A percentile compares a stretch with the other conserved stretches of the same genome.
Conservation (phyloP, 2,113 vertebrate species). For the Balaenoptera acutorostrata region DNA sequence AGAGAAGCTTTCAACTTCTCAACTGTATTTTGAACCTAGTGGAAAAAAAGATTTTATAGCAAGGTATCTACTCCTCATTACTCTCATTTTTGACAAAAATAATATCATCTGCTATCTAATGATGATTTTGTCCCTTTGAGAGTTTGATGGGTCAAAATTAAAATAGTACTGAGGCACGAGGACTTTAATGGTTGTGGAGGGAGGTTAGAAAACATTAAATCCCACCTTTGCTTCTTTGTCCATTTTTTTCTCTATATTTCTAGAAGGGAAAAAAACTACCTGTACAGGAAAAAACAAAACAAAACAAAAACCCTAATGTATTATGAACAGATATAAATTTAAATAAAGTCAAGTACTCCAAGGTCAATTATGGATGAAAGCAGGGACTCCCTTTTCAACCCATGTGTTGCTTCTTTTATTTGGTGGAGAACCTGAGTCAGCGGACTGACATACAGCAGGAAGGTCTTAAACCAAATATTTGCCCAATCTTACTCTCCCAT, state of each 20-base stretch:
- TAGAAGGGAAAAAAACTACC: neutral
- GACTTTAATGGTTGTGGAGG: neutral
- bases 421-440: neutral
- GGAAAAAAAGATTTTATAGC: neutral
- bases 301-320: neutral
- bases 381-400: neutral
- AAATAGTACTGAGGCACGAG: neutral
- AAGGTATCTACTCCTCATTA: neutral
- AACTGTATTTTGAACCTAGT: neutral
- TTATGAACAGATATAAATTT: neutral
- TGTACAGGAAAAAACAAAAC: neutral
- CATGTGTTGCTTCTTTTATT: neutral
- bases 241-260: neutral
- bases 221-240: neutral
- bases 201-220: neutral
- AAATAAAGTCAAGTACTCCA: neutral
- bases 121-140: neutral
- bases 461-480: neutral
- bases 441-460: neutral
- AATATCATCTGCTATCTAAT: neutral
- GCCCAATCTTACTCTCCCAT: neutral
- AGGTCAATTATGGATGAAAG: neutral
- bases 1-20: neutral
- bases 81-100: neutral
- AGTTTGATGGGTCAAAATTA: constrained; percentile 22